phyloP scores from a whole-genome alignment of 2,888 invertebrate genomes.

The Tolmerus cingulatus region DNA sequence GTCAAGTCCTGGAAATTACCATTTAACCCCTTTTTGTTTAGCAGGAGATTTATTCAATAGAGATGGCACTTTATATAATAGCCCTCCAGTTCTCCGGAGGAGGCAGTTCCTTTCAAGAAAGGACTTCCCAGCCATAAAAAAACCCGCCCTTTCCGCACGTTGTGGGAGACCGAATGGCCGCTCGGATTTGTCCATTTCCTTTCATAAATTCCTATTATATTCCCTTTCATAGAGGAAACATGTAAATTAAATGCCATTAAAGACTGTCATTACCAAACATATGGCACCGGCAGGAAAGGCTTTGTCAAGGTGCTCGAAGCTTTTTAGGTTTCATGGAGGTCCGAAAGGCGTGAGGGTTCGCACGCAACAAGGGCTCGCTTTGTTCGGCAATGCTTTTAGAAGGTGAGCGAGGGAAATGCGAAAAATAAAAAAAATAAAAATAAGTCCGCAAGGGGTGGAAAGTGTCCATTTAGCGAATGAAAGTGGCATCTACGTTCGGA shows the following conservation, averaged over 20 bases:
- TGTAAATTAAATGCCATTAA: slow-evolving; percentile 36
- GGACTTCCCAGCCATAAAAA: not conserved
- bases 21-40: slow-evolving; percentile 49
- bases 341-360: not conserved
- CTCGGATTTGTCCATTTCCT: slow-evolving; percentile 32
- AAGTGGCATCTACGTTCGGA: slow-evolving; percentile 3
- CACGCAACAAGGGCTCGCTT: not conserved
- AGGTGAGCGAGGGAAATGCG: not conserved
- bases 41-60: slow-evolving; percentile 48
- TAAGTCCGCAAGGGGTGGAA: not conserved
- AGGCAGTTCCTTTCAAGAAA: not conserved
- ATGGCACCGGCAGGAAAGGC: not conserved
- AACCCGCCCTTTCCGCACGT: not conserved
- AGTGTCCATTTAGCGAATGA: slow-evolving; percentile 29
- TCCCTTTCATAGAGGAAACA: slow-evolving; percentile 9
- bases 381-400: not conserved
- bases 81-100: slow-evolving; percentile 11
- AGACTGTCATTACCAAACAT: slow-evolving; percentile 34
- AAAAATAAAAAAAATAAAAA: not conserved
- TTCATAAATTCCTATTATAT: slow-evolving; percentile 31
- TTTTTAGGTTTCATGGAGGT: not conserved
- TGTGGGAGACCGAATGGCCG: not conserved
- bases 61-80: slow-evolving; percentile 45
- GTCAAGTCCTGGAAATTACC: slow-evolving; percentile 49
- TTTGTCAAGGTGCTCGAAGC: not conserved